Conservation (phyloP, 2,797 vertebrate genomes). For the Apodemus agrarius region DNA sequence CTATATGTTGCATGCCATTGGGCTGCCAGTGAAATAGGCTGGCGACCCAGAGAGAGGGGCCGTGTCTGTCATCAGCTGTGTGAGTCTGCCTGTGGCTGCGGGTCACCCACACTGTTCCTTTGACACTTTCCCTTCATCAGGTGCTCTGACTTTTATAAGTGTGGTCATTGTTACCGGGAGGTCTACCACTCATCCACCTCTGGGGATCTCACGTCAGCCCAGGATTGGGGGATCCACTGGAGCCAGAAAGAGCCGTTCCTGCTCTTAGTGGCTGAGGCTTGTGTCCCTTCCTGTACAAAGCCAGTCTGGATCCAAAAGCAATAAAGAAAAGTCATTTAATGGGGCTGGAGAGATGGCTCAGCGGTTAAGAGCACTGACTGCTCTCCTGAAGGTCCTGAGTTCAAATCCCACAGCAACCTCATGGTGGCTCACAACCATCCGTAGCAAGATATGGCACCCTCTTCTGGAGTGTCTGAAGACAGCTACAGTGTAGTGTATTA, state of each 20-base stretch:
- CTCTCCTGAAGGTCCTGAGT: no score
- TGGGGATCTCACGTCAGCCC: constrained; percentile 5
- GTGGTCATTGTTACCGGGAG: background rate
- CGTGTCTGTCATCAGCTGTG: background rate
- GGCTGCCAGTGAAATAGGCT: background rate
- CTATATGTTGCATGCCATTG: background rate
- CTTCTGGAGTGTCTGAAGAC: no score
- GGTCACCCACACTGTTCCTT: background rate
- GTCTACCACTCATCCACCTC: background rate
- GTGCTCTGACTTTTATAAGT: background rate
- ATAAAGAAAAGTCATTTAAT: background rate
- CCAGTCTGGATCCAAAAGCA: background rate
- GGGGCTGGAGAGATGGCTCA: no score
- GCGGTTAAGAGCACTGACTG: no score
- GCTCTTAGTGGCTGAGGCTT: background rate
- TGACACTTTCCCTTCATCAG: background rate
- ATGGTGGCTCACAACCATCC: no score
- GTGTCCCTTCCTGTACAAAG: background rate
- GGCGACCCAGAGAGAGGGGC: background rate
- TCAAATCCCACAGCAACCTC: no score
- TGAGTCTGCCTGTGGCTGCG: background rate
- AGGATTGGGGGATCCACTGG: background rate
- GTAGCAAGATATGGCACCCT: no score
- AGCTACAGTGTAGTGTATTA: no score
- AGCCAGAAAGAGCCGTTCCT: background rate